A percentile compares a stretch with the other conserved stretches of the same genome.
phyloP scores from a whole-genome alignment of 2,888 invertebrate species.

The Cabera pusaria region DNA sequence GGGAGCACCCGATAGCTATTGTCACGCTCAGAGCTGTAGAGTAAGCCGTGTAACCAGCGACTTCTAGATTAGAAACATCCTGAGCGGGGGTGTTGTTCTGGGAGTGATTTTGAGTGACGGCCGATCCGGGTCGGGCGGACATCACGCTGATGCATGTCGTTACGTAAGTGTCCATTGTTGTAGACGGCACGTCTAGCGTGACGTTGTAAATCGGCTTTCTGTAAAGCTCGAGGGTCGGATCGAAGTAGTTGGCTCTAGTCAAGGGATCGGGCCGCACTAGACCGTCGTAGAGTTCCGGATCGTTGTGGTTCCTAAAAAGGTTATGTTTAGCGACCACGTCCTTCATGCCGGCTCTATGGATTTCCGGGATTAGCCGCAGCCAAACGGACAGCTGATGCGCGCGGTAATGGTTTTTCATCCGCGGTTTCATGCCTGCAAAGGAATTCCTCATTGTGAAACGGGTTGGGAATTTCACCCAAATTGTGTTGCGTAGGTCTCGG shows the following conservation, averaged over 20 bases:
- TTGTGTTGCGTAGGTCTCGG: slow-evolving; percentile 35
- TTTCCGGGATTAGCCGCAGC: slow-evolving; percentile 96
- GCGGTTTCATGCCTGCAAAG: slow-evolving; percentile 93
- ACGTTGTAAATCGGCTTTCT: slow-evolving; percentile 84
- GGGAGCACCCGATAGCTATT: slow-evolving; percentile 91
- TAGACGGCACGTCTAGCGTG: slow-evolving; percentile 75
- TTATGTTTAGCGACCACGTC: slow-evolving; percentile 95
- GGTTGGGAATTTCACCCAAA: slow-evolving; percentile 39
- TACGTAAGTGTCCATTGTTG: slow-evolving; percentile 85
- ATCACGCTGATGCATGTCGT: slow-evolving; percentile 89
- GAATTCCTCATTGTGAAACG: slow-evolving; percentile 53
- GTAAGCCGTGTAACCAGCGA: slow-evolving; percentile 89
- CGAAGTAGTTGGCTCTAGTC: slow-evolving; percentile 85
- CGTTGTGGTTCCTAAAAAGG: slow-evolving; percentile 95
- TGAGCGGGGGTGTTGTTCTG: slow-evolving; percentile 87
- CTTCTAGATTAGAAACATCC: slow-evolving; percentile 91
- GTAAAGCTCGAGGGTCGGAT: slow-evolving; percentile 85
- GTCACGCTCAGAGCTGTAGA: slow-evolving; percentile 90
- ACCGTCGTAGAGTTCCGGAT: slow-evolving; percentile 94
- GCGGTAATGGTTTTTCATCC: slow-evolving; percentile 96
- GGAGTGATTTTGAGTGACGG: slow-evolving; percentile 69
- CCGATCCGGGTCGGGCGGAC: slow-evolving; percentile 85
- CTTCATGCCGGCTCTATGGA: slow-evolving; percentile 94
- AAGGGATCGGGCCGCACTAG: slow-evolving; percentile 93
- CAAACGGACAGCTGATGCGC: slow-evolving; percentile 98